Percentiles rank a stretch among this genome's conserved stretches.
phyloP scores from a whole-genome alignment of 2,113 vertebrate genomes.

The Gymnobelideus leadbeateri region DNA sequence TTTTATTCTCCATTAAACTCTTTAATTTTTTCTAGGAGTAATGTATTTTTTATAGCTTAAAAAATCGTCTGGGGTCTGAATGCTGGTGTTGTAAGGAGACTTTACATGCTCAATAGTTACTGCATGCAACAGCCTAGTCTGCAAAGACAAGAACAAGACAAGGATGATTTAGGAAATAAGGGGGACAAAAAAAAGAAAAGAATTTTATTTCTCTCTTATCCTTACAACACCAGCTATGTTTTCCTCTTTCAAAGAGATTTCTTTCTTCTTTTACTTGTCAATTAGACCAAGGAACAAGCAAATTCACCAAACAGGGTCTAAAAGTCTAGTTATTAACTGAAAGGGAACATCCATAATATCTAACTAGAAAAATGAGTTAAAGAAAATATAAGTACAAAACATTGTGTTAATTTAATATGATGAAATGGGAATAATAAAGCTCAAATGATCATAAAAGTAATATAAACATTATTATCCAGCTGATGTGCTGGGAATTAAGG shows the following conservation, averaged over 20 bases:
- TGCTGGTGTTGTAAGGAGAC: slow-evolving; percentile 25
- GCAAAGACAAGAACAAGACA: background rate
- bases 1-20: slow-evolving; percentile 46
- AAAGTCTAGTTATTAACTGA: slow-evolving; percentile 70
- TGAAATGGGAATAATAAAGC: slow-evolving; percentile 64
- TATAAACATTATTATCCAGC: slow-evolving; percentile 39
- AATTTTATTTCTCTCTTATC: background rate
- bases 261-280: slow-evolving; percentile 71
- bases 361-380: slow-evolving; percentile 66
- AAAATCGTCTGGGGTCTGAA: slow-evolving; percentile 16
- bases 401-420: slow-evolving; percentile 65
- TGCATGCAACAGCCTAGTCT: slow-evolving; percentile 12
- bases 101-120: slow-evolving; percentile 10
- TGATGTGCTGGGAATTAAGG: slow-evolving; percentile 62
- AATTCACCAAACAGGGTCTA: slow-evolving; percentile 57
- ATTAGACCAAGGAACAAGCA: slow-evolving; percentile 59
- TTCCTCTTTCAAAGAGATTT: slow-evolving; percentile 59
- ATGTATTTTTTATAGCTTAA: slow-evolving; percentile 29
- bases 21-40: slow-evolving; percentile 42
- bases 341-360: slow-evolving; percentile 70
- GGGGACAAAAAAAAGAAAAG: background rate
- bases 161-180: background rate
- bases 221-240: slow-evolving; percentile 13
- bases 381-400: slow-evolving; percentile 69
- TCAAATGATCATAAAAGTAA: slow-evolving; percentile 60